These are phyloP conservation scores for Polypedilum pembai DNA, from an alignment of 1,140 invertebrate genomes.

Conservation along the genomic window DNA sequence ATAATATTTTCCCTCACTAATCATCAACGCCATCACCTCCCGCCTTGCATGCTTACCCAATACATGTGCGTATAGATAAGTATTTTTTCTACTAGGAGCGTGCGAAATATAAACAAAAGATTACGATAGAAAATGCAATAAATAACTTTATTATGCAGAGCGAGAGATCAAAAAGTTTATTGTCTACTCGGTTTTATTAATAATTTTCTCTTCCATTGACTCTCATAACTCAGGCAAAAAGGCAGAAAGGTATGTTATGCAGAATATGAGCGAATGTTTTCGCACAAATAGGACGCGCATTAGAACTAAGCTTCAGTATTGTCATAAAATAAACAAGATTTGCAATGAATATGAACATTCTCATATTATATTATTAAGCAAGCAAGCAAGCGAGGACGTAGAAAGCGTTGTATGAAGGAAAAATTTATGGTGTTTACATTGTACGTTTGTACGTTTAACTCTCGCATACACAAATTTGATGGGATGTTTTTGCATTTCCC, in stretches of 20 bases:
- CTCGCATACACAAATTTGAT: neutral
- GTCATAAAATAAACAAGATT: slow-evolving; percentile 19
- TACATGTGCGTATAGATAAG: neutral
- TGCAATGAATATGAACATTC: neutral
- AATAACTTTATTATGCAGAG: slow-evolving; percentile 18
- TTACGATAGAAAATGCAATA: slow-evolving; percentile 13
- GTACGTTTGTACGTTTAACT: neutral
- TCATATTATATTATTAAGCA: slow-evolving; percentile 5
- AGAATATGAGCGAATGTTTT: slow-evolving; percentile 6
- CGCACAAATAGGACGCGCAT: slow-evolving; percentile 10
- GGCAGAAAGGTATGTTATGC: neutral
- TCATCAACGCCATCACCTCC: too few relatives aligned
- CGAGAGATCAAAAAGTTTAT: slow-evolving; percentile 1
- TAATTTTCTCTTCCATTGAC: neutral
- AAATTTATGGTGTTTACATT: slow-evolving; percentile 14
- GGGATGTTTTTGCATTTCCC: slow-evolving; percentile 16
- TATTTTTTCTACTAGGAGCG: slow-evolving; percentile 9
- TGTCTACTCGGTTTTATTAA: slow-evolving; percentile 17
- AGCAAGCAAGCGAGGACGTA: neutral
- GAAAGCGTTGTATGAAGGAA: neutral
- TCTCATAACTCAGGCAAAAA: too few relatives aligned
- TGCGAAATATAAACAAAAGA: slow-evolving; percentile 13
- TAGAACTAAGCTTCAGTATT: slow-evolving; percentile 12
- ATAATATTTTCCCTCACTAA: too few relatives aligned
- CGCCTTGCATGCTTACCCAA: too few relatives aligned